Evolutionary conservation across 1,140 invertebrate species (phyloP), one percentile per base, ranked within the genome.

Genomic region (Myzus persicae): DNA sequence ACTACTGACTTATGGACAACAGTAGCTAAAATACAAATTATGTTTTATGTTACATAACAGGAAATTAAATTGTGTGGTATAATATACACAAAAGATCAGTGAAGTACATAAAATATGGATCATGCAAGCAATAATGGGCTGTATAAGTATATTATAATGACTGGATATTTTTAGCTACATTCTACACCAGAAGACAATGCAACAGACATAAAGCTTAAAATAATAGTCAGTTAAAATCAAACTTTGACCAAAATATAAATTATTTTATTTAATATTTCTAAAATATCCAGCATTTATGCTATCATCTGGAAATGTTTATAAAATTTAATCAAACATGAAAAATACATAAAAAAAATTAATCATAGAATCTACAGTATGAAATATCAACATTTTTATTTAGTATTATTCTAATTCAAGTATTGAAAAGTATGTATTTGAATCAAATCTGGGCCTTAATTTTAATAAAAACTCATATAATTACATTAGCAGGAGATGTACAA

Each of bases 401-500:
- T 5, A 76, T 76, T 76, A 1, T 20, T 76, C 14, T 76, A n/a
- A 18, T 18, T 76, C 22, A n/a, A n/a, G 4, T n/a, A 76, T 76
- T 76, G 4, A 76, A 76, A 14, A 76, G 36, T n/a, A 76, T 36
- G n/a, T 14, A n/a, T 76, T 76, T 76, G n/a, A 14, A 76, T 76
- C n/a, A 18, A 18, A 76, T n/a, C 31, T 76, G 11, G 9, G 26
- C 0, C 3, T 4, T 67, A 18, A 26, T 67, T 31, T 48, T 46
- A 89, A 54, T 54, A 88, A 36, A 24, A 26, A 89, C 51, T 54
- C 20, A 51, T 11, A 54, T 48, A 89, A 44, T 89, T 89, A 89
- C 87, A 89, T 89, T 89, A 51, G 40, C 54, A 85, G 82, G 38
- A 90, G 90, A 76, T 76, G 51, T 40, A 14, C 26, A 59, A 76